phyloP scores from a whole-genome alignment of 2,113 vertebrate genomes.

The Copsychus sechellarum region DNA sequence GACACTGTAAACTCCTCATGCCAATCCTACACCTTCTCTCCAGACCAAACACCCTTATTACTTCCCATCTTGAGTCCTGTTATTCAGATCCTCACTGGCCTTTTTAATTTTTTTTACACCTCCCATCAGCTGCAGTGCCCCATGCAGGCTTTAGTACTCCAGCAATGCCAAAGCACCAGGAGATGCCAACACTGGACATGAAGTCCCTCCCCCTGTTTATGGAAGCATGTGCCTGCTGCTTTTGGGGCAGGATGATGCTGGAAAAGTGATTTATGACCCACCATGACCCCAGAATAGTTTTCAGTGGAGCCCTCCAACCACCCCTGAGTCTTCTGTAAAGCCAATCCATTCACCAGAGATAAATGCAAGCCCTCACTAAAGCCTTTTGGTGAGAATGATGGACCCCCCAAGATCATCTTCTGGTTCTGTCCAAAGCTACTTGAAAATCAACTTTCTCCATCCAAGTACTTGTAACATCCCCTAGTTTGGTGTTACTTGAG shows the following conservation, averaged over 20 bases:
- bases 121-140: neutral
- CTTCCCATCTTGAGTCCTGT: neutral
- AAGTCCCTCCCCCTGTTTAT: neutral
- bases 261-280: neutral
- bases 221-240: neutral
- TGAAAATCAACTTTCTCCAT: neutral
- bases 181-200: neutral
- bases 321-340: neutral
- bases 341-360: neutral
- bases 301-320: neutral
- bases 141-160: neutral
- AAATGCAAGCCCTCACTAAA: neutral
- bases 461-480: neutral
- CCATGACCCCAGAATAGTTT: fast-evolving
- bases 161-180: neutral
- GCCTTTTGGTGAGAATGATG: neutral
- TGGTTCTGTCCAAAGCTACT: neutral
- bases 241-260: neutral
- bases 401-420: neutral
- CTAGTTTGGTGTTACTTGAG: neutral
- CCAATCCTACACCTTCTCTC: neutral
- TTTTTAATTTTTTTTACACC: neutral
- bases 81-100: neutral
- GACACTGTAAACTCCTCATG: fast-evolving
- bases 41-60: neutral